A percentile compares a stretch with the other conserved stretches of the same genome.
Conservation (phyloP, 2,113 vertebrate genomes). For the Caranx melampygus region DNA sequence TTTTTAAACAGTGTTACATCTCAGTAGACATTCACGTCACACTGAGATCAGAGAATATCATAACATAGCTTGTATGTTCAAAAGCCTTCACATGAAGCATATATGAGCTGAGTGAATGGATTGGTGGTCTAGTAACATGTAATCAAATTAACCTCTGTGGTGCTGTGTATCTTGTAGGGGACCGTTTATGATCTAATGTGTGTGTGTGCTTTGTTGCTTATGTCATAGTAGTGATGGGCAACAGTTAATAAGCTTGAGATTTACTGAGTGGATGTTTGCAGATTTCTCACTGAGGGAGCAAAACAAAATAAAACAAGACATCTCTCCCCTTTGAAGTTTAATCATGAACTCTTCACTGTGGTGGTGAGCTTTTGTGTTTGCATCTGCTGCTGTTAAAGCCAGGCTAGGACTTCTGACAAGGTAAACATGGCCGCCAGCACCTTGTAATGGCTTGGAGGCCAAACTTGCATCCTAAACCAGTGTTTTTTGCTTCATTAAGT, state of each 20-base stretch:
- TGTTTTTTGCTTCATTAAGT: slow-evolving; percentile 15
- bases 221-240: background rate
- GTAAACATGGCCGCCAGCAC: slow-evolving; percentile 11
- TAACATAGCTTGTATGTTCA: background rate
- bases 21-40: slow-evolving; percentile 24
- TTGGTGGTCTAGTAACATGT: background rate
- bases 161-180: background rate
- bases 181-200: background rate
- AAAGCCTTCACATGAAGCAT: background rate
- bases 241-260: background rate
- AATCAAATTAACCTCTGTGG: slow-evolving; percentile 29
- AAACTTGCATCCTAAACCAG: background rate
- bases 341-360: background rate
- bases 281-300: background rate
- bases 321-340: background rate
- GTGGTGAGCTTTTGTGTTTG: background rate
- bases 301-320: background rate
- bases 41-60: background rate
- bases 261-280: background rate
- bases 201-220: background rate
- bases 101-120: background rate
- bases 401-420: slow-evolving; percentile 14
- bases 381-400: slow-evolving; percentile 3
- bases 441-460: background rate
- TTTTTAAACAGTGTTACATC: slow-evolving; percentile 47